Percentiles rank a stretch among this genome's conserved stretches.
These are phyloP conservation scores for Morpho achilles DNA, from an alignment of 2,888 invertebrate species.

Conservation along the genomic window DNA sequence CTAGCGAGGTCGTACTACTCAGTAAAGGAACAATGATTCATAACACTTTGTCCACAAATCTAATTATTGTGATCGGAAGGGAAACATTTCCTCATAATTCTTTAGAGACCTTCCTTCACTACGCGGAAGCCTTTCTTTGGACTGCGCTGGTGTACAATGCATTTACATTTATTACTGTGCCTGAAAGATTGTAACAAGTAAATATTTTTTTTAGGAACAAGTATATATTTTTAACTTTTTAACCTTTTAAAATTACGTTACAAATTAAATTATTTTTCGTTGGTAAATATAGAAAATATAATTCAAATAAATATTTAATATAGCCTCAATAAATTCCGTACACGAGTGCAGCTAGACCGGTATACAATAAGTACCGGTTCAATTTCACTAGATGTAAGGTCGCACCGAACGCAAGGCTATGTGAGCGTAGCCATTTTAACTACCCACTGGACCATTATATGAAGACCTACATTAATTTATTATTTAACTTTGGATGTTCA, in stretches of 20 bases:
- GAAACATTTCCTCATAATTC: constrained; percentile 52
- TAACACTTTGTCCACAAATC: constrained; percentile 41
- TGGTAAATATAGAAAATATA: constrained; percentile 17
- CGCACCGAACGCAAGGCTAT: constrained; percentile 63
- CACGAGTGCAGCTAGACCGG: constrained; percentile 40
- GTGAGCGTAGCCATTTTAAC: constrained; percentile 46
- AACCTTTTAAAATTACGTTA: no score
- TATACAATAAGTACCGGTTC: constrained; percentile 53
- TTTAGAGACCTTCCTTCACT: constrained; percentile 34
- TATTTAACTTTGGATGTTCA: constrained; percentile 6
- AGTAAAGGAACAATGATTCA: constrained; percentile 40
- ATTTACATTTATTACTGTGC: constrained; percentile 1
- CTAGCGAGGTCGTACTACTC: constrained; percentile 6
- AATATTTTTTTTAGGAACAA: no score
- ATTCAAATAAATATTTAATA: constrained; percentile 36
- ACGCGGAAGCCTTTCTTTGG: constrained; percentile 45
- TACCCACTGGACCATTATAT: constrained; percentile 21
- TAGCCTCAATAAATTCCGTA: constrained; percentile 42
- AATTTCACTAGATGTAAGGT: constrained; percentile 75
- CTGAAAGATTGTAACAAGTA: no score
- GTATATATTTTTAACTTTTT: no score
- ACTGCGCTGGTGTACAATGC: constrained; percentile 28
- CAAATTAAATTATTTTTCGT: background rate
- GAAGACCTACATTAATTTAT: constrained; percentile 20
- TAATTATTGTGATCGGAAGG: constrained; percentile 54